Percentiles rank a stretch among this genome's conserved stretches.
Evolutionary conservation across 2,113 vertebrate genomes (phyloP).

Genomic region (Psophia crepitans): DNA sequence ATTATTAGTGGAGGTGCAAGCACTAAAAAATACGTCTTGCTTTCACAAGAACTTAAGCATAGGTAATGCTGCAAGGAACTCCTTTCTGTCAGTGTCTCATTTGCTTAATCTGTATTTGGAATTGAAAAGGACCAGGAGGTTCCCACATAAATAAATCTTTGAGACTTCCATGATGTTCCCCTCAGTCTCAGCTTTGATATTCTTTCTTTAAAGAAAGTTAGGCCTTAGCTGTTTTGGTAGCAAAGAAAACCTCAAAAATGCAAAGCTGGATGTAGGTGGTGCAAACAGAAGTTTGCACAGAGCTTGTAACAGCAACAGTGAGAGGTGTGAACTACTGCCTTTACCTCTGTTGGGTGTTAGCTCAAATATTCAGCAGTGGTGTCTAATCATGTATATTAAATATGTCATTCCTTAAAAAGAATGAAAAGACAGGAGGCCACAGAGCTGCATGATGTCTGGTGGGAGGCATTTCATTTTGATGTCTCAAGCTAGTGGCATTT

Average conservation of each 20-base stretch:
- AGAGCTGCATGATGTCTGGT: background rate
- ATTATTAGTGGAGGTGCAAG: constrained; percentile 21
- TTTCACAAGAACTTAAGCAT: background rate
- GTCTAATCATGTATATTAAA: background rate
- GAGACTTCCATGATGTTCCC: background rate
- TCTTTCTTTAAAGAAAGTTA: background rate
- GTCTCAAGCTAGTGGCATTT: background rate
- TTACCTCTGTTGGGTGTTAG: background rate
- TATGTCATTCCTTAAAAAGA: background rate
- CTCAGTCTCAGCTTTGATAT: background rate
- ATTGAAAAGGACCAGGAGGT: background rate
- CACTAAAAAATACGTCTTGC: constrained; percentile 7
- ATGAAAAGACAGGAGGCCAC: background rate
- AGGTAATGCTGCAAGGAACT: background rate
- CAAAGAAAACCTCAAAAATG: constrained; percentile 27
- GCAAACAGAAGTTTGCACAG: background rate
- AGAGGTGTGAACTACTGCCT: background rate
- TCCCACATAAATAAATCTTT: background rate
- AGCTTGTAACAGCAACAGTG: background rate
- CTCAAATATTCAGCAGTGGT: background rate
- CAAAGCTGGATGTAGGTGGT: background rate
- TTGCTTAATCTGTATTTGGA: background rate
- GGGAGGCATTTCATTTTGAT: background rate
- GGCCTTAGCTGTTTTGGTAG: background rate
- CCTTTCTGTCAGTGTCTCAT: background rate